phyloP scores from a whole-genome alignment of 2,888 invertebrate genomes.

The Pristionchus maxplancki region DNA sequence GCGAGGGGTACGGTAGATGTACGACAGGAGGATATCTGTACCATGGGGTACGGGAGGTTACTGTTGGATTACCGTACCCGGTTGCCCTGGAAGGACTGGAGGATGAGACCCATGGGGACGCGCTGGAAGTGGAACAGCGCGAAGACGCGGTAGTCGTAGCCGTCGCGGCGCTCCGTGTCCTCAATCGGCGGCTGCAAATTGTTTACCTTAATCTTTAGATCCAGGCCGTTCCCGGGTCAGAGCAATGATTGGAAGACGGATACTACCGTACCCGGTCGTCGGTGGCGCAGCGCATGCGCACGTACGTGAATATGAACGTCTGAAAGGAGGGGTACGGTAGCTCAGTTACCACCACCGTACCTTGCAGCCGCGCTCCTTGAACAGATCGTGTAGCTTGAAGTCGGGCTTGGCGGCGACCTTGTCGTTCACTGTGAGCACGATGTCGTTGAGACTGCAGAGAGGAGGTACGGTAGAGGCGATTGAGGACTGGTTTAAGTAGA shows the following conservation, averaged over 20 bases:
- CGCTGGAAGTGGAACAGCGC: constrained; percentile 6
- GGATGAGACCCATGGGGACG: constrained; percentile 11
- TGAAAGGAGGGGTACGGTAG: constrained; percentile 12
- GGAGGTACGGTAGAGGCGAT: not conserved
- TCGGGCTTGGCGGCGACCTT: constrained; percentile 17
- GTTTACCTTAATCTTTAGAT: not conserved
- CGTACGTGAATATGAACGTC: constrained; percentile 23
- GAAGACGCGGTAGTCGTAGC: constrained; percentile 19
- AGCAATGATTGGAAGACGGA: not conserved
- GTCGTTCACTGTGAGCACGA: constrained; percentile 37
- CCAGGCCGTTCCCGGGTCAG: not conserved
- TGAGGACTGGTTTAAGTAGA: not conserved
- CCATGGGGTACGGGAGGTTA: not conserved
- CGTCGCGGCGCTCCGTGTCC: constrained; percentile 1
- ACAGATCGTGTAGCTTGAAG: constrained; percentile 33
- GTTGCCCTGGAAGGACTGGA: constrained; percentile 6
- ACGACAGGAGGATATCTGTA: not conserved
- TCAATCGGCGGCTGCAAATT: not conserved
- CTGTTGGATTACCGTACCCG: not conserved
- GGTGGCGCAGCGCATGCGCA: not conserved
- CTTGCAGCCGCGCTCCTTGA: constrained; percentile 20
- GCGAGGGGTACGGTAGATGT: not conserved
- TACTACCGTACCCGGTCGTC: constrained; percentile 6
- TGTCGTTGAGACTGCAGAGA: not conserved
- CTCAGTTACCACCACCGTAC: not conserved